Conservation (phyloP, 1,140 invertebrate species). For the Bilobella aurantiaca region DNA sequence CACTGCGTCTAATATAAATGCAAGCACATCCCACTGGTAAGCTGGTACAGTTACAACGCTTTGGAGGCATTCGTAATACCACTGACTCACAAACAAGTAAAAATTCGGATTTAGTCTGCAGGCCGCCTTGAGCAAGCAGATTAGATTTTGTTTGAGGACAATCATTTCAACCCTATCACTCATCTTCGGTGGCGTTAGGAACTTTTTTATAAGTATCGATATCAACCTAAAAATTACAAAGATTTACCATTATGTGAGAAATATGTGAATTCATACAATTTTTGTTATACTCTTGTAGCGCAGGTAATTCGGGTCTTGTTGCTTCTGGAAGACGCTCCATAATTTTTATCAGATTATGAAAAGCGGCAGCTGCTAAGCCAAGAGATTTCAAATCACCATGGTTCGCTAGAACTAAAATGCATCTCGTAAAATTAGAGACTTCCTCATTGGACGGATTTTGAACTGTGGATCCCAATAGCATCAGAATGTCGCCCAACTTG, state of each 20-base stretch:
- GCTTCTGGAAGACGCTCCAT: not conserved
- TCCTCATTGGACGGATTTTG: not conserved
- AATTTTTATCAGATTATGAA: not conserved
- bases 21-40: slow-evolving; percentile 16
- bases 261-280: too few species aligned
- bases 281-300: not conserved
- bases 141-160: slow-evolving; percentile 7
- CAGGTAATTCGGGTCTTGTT: not conserved
- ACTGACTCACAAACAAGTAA: slow-evolving; percentile 10
- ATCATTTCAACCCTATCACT: slow-evolving; percentile 5
- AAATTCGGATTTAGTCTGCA: slow-evolving; percentile 9
- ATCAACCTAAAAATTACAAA: too few species aligned
- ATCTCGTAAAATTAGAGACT: not conserved
- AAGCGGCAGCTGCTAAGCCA: not conserved
- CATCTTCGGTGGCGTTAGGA: not conserved
- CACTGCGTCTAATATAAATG: slow-evolving; percentile 14
- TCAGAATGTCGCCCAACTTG: not conserved
- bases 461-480: not conserved
- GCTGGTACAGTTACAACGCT: slow-evolving; percentile 6
- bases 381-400: not conserved
- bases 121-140: not conserved
- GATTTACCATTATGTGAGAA: too few species aligned
- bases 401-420: not conserved
- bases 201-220: not conserved
- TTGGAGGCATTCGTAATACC: slow-evolving; percentile 7